Base-by-base conservation (phyloP, 2,113 vertebrate genomes). In the Papio anubis region DNA sequence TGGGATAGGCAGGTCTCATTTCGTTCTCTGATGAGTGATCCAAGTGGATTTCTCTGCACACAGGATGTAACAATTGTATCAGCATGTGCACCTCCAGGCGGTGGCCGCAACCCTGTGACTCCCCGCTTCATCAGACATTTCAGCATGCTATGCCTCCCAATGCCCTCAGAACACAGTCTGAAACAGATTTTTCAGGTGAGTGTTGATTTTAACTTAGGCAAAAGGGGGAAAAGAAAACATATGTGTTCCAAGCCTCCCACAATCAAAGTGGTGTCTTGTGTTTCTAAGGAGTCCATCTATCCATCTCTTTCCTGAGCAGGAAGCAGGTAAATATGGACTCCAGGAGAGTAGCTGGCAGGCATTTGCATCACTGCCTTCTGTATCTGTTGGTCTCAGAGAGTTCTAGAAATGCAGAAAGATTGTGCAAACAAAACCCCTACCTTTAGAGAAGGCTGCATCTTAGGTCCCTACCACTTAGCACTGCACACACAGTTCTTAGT, bases 101-200 rank as follows among this genome's bases (percentile, higher is more conserved):
- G 99, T 4, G 99, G 99, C 20, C 99, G 99, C 20, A 99, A 99
- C 98, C 99, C 98, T 0, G 99, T 99, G 96, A 99, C 99, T 9
- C 98, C 99, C 2, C 98, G 99, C 94, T 99, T 99, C 93, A 98
- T 99, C 73, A 98, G 99, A 55, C 98, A 99, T 97, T 99, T 99
- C 98, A 99, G 99, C 97, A 99, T 99, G 98, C 94, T 99, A 64
- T 99, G 99, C 95, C 98, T 99, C 66, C 99, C 99, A 5, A 99
- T 97, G 13, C 99, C 99, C 13, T 99, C 99, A 0, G 99, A 99
- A 64, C 98, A 99, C 87, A 99, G 99, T 96, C 98, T 99, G 73
- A 99, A 99, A 90, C 99, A 99, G 70, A 99, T 99, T 97, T 99
- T 99, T 97, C 99, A 99, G 98, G 99, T 99, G 78, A 98, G 98